Conservation (phyloP, 2,797 vertebrate genomes). For the Dryobates pubescens region DNA sequence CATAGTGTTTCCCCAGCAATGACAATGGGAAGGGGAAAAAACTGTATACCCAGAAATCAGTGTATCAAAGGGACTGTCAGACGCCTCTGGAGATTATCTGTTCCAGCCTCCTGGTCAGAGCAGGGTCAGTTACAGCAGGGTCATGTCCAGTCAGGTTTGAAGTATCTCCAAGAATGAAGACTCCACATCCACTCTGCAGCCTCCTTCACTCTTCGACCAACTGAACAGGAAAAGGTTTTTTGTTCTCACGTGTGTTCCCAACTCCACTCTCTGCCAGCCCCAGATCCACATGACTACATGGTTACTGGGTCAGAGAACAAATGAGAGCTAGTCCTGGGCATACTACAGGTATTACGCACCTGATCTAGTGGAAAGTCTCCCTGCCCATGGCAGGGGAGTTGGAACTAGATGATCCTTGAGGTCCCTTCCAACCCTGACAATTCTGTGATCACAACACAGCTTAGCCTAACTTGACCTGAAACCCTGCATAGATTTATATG, state of each 20-base stretch:
- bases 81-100: background rate
- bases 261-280: background rate
- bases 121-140: background rate
- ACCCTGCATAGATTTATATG: background rate
- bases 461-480: background rate
- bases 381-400: no score
- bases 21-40: background rate
- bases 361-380: no score
- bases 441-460: background rate
- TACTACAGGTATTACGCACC: background rate
- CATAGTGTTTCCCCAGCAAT: background rate
- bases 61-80: background rate
- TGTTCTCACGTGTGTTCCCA: background rate
- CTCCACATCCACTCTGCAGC: no score
- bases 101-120: background rate
- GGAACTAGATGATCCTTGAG: no score
- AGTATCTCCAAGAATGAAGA: no score
- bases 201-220: no score
- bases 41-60: background rate
- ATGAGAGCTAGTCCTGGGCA: background rate
- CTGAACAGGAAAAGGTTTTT: no score
- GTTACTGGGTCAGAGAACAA: background rate
- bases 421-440: no score
- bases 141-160: background rate
- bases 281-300: accelerated